Evolutionary conservation across 2,888 invertebrate species (phyloP), one percentile per base, ranked within the genome.

Genomic region (Lepeophtheirus nordmannii): DNA sequence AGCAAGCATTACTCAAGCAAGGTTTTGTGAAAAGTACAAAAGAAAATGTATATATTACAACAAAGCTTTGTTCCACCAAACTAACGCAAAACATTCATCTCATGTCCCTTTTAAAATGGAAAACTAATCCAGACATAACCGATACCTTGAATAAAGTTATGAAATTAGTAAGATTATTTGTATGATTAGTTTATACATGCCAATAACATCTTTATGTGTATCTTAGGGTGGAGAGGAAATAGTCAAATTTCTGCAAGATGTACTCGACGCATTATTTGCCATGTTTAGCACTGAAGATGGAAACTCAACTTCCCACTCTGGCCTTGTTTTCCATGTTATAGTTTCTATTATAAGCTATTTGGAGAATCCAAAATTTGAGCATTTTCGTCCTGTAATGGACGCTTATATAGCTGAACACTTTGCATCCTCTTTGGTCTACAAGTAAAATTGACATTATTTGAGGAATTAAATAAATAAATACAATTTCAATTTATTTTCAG

Each of bases 381-480:
- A 93, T 74, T 94, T 94, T 76, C 85, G 88, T 71, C 90, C 92
- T 0, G 91, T 94, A 0, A 83, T 94, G 76, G 91, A 94, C 73
- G 89, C 89, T 1, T 96, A 96, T 73, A 91, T 94, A 65, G 86
- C 87, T 71, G 87, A 89, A 70, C 92, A 92, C 75, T 94, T 96
- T 77, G 90, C 93, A 0, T 92, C 92, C 1, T 90, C 93, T 0
- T 80, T 94, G 14, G 93, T 93, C 20, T 92, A 93, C 77, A 91
- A 90, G 87, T 87, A 77, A 78, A 82, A 77, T 40, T 62, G 65
- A 62, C 40, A 14, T 38, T 20, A 58, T 20, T 58, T 30, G 30
- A 30, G 30, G 2, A 30, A 30, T 30, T 30, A 5, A 30, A 30
- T 30, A 30, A 30, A 30, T 30, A 30, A 2, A 30, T 7, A 30